Evolutionary conservation across 2,888 invertebrate species (phyloP).

Genomic region (Cryptophagus acutangulus): DNA sequence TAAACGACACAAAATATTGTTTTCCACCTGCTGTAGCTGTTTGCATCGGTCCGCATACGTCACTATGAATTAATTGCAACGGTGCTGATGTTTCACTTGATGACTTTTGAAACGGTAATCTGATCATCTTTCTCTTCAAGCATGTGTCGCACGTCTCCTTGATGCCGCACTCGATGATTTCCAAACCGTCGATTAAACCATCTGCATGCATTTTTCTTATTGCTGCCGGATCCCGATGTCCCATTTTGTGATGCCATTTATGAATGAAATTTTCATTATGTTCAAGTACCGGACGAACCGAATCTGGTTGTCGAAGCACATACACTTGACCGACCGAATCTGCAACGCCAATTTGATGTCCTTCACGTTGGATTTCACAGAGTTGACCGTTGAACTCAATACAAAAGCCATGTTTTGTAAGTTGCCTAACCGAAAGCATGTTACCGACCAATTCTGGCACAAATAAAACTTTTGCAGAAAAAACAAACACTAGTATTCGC

Average conservation of each 20-base stretch:
- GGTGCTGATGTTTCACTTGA: not conserved
- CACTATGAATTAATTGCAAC: slow-evolving; percentile 32
- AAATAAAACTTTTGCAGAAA: too few relatives aligned
- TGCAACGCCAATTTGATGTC: too few relatives aligned
- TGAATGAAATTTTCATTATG: too few relatives aligned
- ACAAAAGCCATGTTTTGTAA: too few relatives aligned
- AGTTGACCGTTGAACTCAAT: too few relatives aligned
- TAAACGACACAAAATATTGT: slow-evolving; percentile 11
- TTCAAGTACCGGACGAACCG: too few relatives aligned
- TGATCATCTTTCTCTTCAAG: slow-evolving; percentile 5
- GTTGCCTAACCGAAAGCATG: too few relatives aligned
- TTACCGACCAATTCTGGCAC: too few relatives aligned
- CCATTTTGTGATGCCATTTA: not conserved
- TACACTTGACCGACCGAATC: too few relatives aligned
- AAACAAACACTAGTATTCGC: too few relatives aligned
- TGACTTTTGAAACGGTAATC: slow-evolving; percentile 4
- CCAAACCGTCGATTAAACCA: not conserved
- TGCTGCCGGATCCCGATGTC: not conserved
- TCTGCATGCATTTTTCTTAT: not conserved
- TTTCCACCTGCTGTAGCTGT: slow-evolving; percentile 20
- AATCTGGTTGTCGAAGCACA: too few relatives aligned
- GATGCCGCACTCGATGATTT: slow-evolving; percentile 7
- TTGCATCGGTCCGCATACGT: slow-evolving; percentile 37
- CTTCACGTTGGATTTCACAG: too few relatives aligned
- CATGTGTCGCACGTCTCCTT: slow-evolving; percentile 6